Percentiles rank a stretch among this genome's conserved stretches.
Evolutionary conservation across 1,140 invertebrate species (phyloP).

Genomic region (Adelges cooleyi): DNA sequence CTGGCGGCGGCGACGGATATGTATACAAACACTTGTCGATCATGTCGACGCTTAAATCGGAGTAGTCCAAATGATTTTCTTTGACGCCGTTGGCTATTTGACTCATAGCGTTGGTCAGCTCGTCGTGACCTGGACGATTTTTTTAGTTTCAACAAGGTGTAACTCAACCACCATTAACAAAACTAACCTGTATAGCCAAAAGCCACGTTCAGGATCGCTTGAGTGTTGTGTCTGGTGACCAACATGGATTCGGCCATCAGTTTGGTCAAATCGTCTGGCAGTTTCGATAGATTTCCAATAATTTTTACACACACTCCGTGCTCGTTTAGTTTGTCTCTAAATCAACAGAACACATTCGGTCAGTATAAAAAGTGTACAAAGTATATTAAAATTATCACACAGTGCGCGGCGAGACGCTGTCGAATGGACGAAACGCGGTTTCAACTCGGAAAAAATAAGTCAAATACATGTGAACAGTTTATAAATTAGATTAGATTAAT

Average conservation of each 20-base stretch:
- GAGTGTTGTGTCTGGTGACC: constrained; percentile 69
- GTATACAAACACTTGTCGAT: constrained; percentile 72
- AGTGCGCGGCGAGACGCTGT: too few species aligned
- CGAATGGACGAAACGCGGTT: too few species aligned
- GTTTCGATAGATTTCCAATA: constrained; percentile 72
- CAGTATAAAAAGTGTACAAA: too few species aligned
- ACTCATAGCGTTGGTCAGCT: constrained; percentile 66
- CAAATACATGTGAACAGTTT: too few species aligned
- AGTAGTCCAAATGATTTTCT: constrained; percentile 40
- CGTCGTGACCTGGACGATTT: constrained; percentile 68
- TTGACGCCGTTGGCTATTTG: constrained; percentile 50
- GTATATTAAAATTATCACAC: too few species aligned
- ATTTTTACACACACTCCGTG: constrained; percentile 78
- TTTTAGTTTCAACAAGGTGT: too few species aligned
- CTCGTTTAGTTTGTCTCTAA: constrained; percentile 67
- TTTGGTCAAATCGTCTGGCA: constrained; percentile 66
- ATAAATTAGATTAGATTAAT: too few species aligned
- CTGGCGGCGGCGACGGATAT: constrained; percentile 58
- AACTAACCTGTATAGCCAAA: constrained; percentile 72
- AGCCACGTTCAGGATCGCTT: constrained; percentile 75
- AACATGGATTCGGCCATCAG: constrained; percentile 67
- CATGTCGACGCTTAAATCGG: constrained; percentile 69
- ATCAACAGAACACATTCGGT: too few species aligned
- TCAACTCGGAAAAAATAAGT: too few species aligned
- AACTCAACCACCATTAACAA: too few species aligned